Evolutionary conservation across 2,113 vertebrate species (phyloP).

Genomic region (Chionodraco myersi): DNA sequence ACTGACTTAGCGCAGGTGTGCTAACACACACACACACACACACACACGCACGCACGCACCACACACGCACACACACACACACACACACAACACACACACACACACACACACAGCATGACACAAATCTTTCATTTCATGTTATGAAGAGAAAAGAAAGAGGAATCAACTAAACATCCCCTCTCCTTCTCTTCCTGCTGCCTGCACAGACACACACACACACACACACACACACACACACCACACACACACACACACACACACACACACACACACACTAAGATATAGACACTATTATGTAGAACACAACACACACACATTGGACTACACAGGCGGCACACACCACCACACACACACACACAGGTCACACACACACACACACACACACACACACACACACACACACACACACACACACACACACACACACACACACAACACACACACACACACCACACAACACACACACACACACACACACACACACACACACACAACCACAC

Average conservation of each 20-base stretch:
- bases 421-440: background rate
- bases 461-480: background rate
- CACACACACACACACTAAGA: conserved; percentile 8
- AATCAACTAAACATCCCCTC: conserved; percentile 10
- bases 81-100: conserved; percentile 20
- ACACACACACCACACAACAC: conserved; percentile 11
- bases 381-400: conserved; percentile 5
- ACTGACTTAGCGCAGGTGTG: conserved; percentile 50
- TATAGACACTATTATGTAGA: no score
- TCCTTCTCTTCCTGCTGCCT: conserved; percentile 5
- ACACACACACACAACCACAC: background rate
- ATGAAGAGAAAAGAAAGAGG: conserved; percentile 38
- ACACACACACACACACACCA: conserved; percentile 31
- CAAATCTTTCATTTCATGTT: conserved; percentile 71
- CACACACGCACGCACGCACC: conserved; percentile 17
- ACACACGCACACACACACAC: conserved; percentile 18
- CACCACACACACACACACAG: conserved; percentile 33
- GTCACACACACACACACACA: conserved; percentile 12
- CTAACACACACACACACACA: conserved; percentile 25
- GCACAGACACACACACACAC: conserved; percentile 16
- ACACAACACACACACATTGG: background rate
- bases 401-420: background rate
- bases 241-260: conserved; percentile 8
- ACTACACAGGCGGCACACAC: no score
- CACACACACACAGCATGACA: conserved; percentile 45